These are phyloP conservation scores for Melitaea athalia DNA, from an alignment of 2,888 invertebrate genomes.

Conservation along the genomic window DNA sequence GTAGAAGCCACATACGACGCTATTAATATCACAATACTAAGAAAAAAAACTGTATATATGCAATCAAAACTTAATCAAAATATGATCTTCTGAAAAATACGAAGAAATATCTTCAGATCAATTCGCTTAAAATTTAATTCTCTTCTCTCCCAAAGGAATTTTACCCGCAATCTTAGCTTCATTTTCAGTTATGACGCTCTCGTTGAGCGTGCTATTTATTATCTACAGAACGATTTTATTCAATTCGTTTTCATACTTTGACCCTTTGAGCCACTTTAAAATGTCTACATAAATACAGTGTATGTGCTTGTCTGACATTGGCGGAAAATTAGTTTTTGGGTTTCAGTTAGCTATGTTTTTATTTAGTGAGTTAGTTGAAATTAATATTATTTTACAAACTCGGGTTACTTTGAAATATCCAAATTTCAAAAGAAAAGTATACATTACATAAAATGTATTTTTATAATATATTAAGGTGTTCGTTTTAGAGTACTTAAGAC, in stretches of 20 bases:
- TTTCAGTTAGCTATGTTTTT: no score
- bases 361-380: no score
- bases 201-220: conserved; percentile 17
- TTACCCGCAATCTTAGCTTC: conserved; percentile 32
- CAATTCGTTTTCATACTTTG: conserved; percentile 13
- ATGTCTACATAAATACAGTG: background rate
- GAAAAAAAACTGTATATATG: background rate
- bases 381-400: no score
- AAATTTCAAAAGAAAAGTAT: no score
- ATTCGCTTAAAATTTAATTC: conserved; percentile 37
- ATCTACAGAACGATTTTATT: conserved; percentile 23
- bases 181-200: conserved; percentile 33
- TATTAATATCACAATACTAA: background rate
- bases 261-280: background rate
- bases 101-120: conserved; percentile 26
- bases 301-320: background rate
- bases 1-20: no score
- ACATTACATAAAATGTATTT: no score
- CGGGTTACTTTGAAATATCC: no score
- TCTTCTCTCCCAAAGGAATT: conserved; percentile 23
- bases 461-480: no score
- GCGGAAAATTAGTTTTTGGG: no score
- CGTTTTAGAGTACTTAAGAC: no score
- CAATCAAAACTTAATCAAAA: background rate
- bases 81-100: conserved; percentile 15